phyloP scores from a whole-genome alignment of 2,113 vertebrate species.

The Lophotis ruficrista region DNA sequence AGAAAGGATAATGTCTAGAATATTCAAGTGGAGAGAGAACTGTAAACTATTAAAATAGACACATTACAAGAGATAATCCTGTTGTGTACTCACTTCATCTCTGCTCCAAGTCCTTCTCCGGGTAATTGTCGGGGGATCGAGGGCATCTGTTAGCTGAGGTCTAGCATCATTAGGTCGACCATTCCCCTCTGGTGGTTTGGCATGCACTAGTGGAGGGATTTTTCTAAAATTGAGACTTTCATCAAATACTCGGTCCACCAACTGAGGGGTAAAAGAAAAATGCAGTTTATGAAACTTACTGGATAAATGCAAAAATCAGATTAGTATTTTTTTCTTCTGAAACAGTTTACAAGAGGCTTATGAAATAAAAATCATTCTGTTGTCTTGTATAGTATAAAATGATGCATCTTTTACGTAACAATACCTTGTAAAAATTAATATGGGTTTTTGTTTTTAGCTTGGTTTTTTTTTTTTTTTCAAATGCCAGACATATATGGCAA shows the following conservation, averaged over 20 bases:
- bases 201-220: conserved; percentile 89
- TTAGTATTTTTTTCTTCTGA: conserved; percentile 30
- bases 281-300: conserved; percentile 25
- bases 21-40: not conserved
- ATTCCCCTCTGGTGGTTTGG: conserved; percentile 89
- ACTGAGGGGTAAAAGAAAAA: conserved; percentile 74
- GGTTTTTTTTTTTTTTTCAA: not conserved
- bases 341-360: conserved; percentile 8
- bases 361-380: conserved; percentile 26
- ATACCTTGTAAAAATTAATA: not conserved
- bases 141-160: conserved; percentile 83
- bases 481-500: not conserved
- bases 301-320: not conserved
- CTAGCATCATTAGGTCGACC: conserved; percentile 83
- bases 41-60: not conserved
- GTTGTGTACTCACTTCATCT: conserved; percentile 87
- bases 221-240: conserved; percentile 99
- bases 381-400: not conserved
- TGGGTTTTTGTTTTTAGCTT: no score
- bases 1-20: not conserved
- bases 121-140: conserved; percentile 89
- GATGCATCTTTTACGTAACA: not conserved
- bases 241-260: conserved; percentile 98
- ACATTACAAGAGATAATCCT: not conserved
- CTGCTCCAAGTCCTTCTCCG: conserved; percentile 96